These are phyloP conservation scores for Cabera pusaria DNA, from an alignment of 2,888 invertebrate genomes.

Conservation along the genomic window DNA sequence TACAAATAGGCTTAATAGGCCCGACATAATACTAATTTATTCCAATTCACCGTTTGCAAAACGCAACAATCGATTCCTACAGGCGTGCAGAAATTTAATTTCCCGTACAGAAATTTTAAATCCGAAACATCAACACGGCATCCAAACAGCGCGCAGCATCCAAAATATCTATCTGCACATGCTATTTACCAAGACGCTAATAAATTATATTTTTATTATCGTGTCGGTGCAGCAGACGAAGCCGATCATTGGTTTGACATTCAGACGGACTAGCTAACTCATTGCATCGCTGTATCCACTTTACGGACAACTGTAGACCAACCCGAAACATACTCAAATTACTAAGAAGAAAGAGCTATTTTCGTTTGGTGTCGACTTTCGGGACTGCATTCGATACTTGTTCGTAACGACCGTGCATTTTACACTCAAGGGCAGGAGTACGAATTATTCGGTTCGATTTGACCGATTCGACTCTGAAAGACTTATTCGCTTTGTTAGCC, in stretches of 20 bases:
- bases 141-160: too few species aligned
- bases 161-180: conserved; percentile 47
- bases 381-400: conserved; percentile 59
- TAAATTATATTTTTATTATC: conserved; percentile 81
- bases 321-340: conserved; percentile 41
- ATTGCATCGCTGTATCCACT: conserved; percentile 61
- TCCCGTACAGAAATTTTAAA: too few species aligned
- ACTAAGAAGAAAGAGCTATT: conserved; percentile 31
- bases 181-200: conserved; percentile 75
- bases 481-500: conserved; percentile 46
- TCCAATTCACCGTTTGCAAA: too few species aligned
- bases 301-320: conserved; percentile 47
- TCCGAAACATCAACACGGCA: conserved; percentile 14
- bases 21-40: too few species aligned
- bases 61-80: too few species aligned
- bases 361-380: conserved; percentile 29
- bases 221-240: conserved; percentile 60
- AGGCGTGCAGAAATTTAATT: too few species aligned
- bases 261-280: conserved; percentile 78
- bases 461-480: conserved; percentile 55
- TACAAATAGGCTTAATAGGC: too few species aligned
- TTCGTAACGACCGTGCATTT: conserved; percentile 72
- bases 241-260: conserved; percentile 82
- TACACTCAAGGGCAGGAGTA: conserved; percentile 75
- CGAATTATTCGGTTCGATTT: conserved; percentile 61